Evolutionary conservation across 2,888 invertebrate species (phyloP).

Genomic region (Bedellia somnulentella): DNA sequence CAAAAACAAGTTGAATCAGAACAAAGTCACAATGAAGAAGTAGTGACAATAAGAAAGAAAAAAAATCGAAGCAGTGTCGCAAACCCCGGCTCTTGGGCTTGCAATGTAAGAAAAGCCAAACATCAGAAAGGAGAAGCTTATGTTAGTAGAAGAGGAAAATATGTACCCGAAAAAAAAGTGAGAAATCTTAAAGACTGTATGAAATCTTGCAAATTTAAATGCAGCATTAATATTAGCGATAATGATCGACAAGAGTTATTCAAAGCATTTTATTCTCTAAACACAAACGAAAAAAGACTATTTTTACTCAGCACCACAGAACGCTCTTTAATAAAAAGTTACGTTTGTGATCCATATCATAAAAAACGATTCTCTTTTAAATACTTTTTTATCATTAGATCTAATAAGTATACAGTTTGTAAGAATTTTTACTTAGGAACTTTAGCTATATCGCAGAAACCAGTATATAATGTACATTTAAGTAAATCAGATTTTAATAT

Average conservation of each 20-base stretch:
- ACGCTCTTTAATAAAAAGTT: conserved; percentile 26
- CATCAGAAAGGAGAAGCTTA: conserved; percentile 49
- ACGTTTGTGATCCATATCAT: conserved; percentile 17
- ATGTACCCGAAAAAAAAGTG: conserved; percentile 33
- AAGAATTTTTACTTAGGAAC: conserved; percentile 51
- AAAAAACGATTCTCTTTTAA: conserved; percentile 37
- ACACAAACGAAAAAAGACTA: conserved; percentile 43
- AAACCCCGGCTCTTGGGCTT: conserved; percentile 41
- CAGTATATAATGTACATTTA: conserved; percentile 46
- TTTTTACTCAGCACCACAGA: conserved; percentile 46
- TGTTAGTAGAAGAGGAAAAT: conserved; percentile 39
- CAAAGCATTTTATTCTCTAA: conserved; percentile 42
- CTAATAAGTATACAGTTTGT: conserved; percentile 33
- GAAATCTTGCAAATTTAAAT: conserved; percentile 38
- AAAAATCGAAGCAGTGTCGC: conserved; percentile 23
- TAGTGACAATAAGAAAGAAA: too few species aligned
- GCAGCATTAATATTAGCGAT: conserved; percentile 36
- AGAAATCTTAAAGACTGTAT: conserved; percentile 40
- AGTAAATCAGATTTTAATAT: conserved; percentile 44
- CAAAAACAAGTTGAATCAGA: too few species aligned
- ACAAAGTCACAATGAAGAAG: too few species aligned
- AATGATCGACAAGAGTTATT: conserved; percentile 39
- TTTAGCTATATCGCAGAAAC: conserved; percentile 45
- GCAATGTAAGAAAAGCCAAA: conserved; percentile 39
- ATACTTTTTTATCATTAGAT: conserved; percentile 39